Evolutionary conservation across 2,888 invertebrate species (phyloP), one percentile per base, ranked within the genome.

Genomic region (Eupithecia exiguata): DNA sequence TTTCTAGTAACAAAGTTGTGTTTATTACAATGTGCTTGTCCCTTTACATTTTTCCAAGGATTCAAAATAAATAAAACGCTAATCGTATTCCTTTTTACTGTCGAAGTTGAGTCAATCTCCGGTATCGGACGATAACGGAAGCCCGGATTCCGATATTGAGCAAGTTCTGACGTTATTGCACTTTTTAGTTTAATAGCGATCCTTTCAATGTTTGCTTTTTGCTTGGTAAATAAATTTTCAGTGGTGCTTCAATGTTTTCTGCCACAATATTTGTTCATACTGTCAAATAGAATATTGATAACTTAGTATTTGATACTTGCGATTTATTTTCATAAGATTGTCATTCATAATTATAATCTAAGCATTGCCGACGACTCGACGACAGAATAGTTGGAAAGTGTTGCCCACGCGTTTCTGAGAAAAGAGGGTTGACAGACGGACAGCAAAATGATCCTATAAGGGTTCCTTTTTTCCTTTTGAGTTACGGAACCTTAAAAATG

Each of bases 51-150:
- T n/a, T 38, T 73, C 79, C 71, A 66, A 78, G 78, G 81, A 80
- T 83, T 80, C 84, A 83, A 84, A 84, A 86, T 85, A 87, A 86
- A 85, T 84, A 87, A 87, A 88, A 87, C 84, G 85, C 84, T 87
- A 87, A 88, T 87, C 84, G 83, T 79, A 85, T 83, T 80, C 81
- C 79, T 77, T 85, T 86, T 86, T 87, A 88, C 81, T 86, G 84
- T 81, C 80, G 74, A 87, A 88, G 81, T 88, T 88, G 77, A 77
- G 77, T 79, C 83, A 84, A 87, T 87, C 84, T 82, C 73, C 80
- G 86, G 84, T 82, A 81, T 81, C 76, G 74, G 77, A 75, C 75
- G 77, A 77, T 77, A 76, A 73, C 76, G 36, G 70, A 77, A 74
- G 65, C 63, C 25, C 10, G 68, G 65, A 68, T 61, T 75, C 68